A percentile compares a stretch with the other conserved stretches of the same genome.
These are phyloP conservation scores for Diaprepes abbreviatus DNA, from an alignment of 2,888 invertebrate genomes.

Conservation along the genomic window DNA sequence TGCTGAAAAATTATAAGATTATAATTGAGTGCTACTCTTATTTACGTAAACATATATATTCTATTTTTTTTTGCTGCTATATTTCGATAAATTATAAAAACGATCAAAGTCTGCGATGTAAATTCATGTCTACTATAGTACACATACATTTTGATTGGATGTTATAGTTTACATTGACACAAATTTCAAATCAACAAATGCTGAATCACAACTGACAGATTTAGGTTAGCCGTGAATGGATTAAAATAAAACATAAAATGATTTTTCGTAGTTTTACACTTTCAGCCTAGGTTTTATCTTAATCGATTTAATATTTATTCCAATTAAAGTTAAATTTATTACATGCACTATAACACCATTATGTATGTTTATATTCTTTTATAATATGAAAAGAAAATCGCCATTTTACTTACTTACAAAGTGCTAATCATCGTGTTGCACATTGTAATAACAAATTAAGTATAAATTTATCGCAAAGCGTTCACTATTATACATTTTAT, in stretches of 20 bases:
- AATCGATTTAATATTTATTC: constrained; percentile 4
- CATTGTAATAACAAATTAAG: not conserved
- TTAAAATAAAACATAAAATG: constrained; percentile 15
- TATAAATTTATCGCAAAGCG: not conserved
- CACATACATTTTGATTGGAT: constrained; percentile 14
- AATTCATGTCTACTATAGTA: too few species aligned
- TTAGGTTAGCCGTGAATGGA: constrained; percentile 46
- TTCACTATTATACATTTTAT: not conserved
- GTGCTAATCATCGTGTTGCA: constrained; percentile 18
- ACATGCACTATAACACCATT: not conserved
- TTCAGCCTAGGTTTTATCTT: constrained; percentile 8
- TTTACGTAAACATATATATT: too few species aligned
- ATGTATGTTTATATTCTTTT: not conserved
- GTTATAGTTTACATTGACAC: constrained; percentile 51
- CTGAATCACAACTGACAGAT: constrained; percentile 53
- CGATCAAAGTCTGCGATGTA: constrained; percentile 6
- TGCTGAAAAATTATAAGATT: too few species aligned
- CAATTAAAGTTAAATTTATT: constrained; percentile 24
- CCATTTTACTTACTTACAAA: constrained; percentile 9
- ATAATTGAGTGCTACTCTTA: too few species aligned
- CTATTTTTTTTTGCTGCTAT: too few species aligned
- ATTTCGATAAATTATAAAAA: too few species aligned
- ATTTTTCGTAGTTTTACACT: constrained; percentile 20
- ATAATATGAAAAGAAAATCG: constrained; percentile 13
- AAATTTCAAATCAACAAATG: constrained; percentile 48